These are phyloP conservation scores for Trachelus iudaicus DNA, from an alignment of 2,888 invertebrate genomes.

Conservation along the genomic window DNA sequence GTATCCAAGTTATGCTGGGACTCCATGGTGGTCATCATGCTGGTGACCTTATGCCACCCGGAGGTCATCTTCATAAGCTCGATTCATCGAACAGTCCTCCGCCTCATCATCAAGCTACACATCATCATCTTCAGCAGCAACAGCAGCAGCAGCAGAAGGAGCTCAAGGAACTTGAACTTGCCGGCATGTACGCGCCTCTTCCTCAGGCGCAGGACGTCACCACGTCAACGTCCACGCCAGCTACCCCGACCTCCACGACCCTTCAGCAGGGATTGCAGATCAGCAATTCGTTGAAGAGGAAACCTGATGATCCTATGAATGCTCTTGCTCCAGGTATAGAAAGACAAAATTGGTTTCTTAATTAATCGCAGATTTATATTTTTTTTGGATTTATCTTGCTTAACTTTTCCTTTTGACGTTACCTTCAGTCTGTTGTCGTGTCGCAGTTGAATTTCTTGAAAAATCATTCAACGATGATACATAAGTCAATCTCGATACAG, in stretches of 20 bases:
- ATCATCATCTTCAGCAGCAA: constrained; percentile 61
- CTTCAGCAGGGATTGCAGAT: constrained; percentile 56
- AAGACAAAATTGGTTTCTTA: not conserved
- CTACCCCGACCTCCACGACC: constrained; percentile 62
- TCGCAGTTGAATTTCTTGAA: not conserved
- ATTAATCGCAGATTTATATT: not conserved
- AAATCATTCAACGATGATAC: not conserved
- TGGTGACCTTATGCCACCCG: constrained; percentile 54
- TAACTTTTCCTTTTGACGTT: not conserved
- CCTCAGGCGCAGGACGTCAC: constrained; percentile 66
- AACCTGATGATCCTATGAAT: constrained; percentile 56
- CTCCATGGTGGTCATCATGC: constrained; percentile 68
- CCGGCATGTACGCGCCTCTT: constrained; percentile 59
- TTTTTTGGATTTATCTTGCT: not conserved
- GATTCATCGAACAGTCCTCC: constrained; percentile 67
- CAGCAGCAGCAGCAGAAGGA: constrained; percentile 66
- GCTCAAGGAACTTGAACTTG: constrained; percentile 59
- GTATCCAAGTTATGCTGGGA: constrained; percentile 78
- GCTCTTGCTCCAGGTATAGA: constrained; percentile 52
- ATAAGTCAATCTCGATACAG: not conserved
- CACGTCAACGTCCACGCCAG: constrained; percentile 61
- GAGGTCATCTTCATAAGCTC: constrained; percentile 61
- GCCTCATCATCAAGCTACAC: constrained; percentile 61
- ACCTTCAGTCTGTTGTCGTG: not conserved
- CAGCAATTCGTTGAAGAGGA: constrained; percentile 57